Evolutionary conservation across 2,797 vertebrate genomes (phyloP).

Genomic region (Pseudochirops cupreus): DNA sequence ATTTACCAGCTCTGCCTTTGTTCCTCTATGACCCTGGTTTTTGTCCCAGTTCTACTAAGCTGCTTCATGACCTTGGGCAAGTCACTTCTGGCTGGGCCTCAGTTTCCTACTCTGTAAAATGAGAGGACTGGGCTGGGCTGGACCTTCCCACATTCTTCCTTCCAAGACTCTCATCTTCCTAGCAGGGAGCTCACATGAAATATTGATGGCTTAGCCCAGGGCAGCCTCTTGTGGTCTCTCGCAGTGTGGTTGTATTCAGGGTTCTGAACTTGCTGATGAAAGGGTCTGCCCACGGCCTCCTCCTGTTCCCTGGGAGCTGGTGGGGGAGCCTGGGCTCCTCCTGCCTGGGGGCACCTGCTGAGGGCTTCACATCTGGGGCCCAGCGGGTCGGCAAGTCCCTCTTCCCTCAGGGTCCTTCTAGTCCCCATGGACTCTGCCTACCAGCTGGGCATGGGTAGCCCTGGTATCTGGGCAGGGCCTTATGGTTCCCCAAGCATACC

Average conservation of each 20-base stretch:
- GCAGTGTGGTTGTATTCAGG: constrained; percentile 56
- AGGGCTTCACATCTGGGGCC: not conserved
- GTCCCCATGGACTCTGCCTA: too few relatives aligned
- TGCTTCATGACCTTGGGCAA: too few relatives aligned
- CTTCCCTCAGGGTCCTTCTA: not conserved
- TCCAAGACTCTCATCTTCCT: constrained; percentile 7
- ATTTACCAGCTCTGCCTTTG: too few relatives aligned
- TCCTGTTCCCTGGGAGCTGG: too few relatives aligned
- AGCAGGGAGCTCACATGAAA: constrained; percentile 60
- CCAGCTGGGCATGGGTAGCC: too few relatives aligned
- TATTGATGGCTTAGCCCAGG: constrained; percentile 66
- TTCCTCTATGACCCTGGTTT: too few relatives aligned
- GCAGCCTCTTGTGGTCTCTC: constrained; percentile 52
- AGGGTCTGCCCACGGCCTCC: not conserved
- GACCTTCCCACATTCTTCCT: too few relatives aligned
- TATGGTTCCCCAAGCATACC: too few relatives aligned
- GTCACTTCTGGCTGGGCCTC: not conserved
- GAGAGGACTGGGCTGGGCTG: too few relatives aligned
- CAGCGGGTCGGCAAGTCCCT: not conserved
- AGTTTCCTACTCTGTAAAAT: not conserved
- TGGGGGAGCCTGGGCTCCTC: too few relatives aligned
- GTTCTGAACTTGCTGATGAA: constrained; percentile 69
- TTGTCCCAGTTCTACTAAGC: too few relatives aligned
- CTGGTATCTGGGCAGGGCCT: too few relatives aligned
- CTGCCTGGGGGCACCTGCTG: not conserved